Evolutionary conservation across 2,888 invertebrate genomes (phyloP).

Genomic region (Beris morrisii): DNA sequence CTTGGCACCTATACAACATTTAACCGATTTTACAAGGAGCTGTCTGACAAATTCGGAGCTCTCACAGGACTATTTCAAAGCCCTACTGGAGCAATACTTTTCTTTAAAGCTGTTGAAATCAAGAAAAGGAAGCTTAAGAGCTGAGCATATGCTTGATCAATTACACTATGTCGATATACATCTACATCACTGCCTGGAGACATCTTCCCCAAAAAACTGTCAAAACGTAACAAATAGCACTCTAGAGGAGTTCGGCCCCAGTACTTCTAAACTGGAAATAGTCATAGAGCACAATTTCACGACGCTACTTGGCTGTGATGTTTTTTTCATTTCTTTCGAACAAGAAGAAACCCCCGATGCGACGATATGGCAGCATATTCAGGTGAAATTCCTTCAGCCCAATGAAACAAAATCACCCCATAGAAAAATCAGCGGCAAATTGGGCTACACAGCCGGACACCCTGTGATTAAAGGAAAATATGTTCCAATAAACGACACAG

Average conservation of each 20-base stretch:
- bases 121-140: neutral
- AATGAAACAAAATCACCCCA: constrained; percentile 36
- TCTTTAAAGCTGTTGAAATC: constrained; percentile 6
- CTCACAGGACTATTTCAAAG: neutral
- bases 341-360: neutral
- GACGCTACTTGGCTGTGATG: constrained; percentile 36
- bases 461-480: constrained; percentile 47
- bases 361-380: constrained; percentile 45
- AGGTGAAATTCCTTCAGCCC: constrained; percentile 43
- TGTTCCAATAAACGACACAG: constrained; percentile 42
- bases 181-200: neutral
- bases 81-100: neutral
- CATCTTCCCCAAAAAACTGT: neutral
- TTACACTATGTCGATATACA: constrained; percentile 6
- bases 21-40: constrained; percentile 35
- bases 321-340: constrained; percentile 33
- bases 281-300: constrained; percentile 46
- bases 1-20: constrained; percentile 46
- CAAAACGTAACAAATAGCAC: neutral
- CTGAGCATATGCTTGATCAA: neutral
- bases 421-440: constrained; percentile 44
- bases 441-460: constrained; percentile 48
- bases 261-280: constrained; percentile 37
- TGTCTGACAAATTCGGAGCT: constrained; percentile 13
- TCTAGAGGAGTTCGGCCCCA: neutral